Conservation (phyloP, 1,140 invertebrate species). For the Diuraphis noxia region DNA sequence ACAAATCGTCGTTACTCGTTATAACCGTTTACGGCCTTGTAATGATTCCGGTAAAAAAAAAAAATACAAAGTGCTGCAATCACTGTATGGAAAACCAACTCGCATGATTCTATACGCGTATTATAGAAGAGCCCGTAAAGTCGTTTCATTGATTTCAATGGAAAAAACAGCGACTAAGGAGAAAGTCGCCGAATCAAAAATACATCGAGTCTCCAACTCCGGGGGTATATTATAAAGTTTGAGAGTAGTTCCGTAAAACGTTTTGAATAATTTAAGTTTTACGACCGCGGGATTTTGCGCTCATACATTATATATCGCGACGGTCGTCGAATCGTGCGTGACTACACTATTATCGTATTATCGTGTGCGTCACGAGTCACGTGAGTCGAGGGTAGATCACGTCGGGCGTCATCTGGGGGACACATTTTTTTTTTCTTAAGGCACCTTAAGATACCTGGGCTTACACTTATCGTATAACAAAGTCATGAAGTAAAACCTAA, state of each 20-base stretch:
- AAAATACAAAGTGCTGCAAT: background rate
- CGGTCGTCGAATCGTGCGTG: background rate
- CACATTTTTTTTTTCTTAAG: background rate
- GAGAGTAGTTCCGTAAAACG: background rate
- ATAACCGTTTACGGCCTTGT: background rate
- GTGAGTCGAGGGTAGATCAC: background rate
- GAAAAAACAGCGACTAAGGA: background rate
- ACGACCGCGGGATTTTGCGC: background rate
- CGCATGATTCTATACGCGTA: no score
- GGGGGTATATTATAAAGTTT: background rate
- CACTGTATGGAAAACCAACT: no score
- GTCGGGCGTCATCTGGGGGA: background rate
- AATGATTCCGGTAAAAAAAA: background rate
- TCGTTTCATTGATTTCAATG: background rate
- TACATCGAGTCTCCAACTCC: background rate
- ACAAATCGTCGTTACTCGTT: background rate
- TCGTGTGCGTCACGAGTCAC: background rate
- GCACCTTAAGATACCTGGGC: no score
- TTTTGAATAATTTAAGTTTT: constrained; percentile 20
- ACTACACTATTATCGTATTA: background rate
- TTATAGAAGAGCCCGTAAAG: background rate
- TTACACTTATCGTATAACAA: no score
- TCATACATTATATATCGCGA: background rate
- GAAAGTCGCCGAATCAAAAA: constrained; percentile 32
- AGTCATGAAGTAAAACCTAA: no score